Conservation (phyloP, 2,888 invertebrate genomes). For the Agrotis segetum region DNA sequence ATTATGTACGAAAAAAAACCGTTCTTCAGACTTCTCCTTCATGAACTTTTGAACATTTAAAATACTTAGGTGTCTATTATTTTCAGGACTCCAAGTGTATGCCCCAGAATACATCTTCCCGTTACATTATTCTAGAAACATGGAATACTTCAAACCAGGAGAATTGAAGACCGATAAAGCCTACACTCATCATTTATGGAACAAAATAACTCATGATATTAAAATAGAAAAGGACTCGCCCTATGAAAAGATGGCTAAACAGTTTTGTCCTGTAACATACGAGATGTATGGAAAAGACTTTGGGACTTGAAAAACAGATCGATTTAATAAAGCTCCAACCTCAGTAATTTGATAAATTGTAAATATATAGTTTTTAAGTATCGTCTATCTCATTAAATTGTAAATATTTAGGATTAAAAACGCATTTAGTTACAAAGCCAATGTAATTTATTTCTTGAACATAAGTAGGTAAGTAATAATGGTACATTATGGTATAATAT, state of each 20-base stretch:
- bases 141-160: slow-evolving; percentile 48
- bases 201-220: slow-evolving; percentile 62
- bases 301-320: slow-evolving; percentile 20
- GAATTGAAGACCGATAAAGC: slow-evolving; percentile 39
- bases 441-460: too few species aligned
- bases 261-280: slow-evolving; percentile 69
- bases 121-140: slow-evolving; percentile 88
- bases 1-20: too few species aligned
- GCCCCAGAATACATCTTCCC: slow-evolving; percentile 93
- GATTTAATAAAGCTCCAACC: neutral
- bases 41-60: too few species aligned
- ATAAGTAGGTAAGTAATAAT: too few species aligned
- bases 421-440: too few species aligned
- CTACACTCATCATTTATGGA: slow-evolving; percentile 75
- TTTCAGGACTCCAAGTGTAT: slow-evolving; percentile 91
- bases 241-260: slow-evolving; percentile 58
- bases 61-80: neutral
- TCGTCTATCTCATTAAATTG: too few species aligned
- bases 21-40: too few species aligned
- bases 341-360: too few species aligned
- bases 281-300: slow-evolving; percentile 61
- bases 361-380: too few species aligned
- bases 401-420: too few species aligned
- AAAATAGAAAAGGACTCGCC: slow-evolving; percentile 59
- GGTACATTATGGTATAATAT: too few species aligned